Evolutionary conservation across 2,888 invertebrate genomes (phyloP).

Genomic region (Molanna angustata): DNA sequence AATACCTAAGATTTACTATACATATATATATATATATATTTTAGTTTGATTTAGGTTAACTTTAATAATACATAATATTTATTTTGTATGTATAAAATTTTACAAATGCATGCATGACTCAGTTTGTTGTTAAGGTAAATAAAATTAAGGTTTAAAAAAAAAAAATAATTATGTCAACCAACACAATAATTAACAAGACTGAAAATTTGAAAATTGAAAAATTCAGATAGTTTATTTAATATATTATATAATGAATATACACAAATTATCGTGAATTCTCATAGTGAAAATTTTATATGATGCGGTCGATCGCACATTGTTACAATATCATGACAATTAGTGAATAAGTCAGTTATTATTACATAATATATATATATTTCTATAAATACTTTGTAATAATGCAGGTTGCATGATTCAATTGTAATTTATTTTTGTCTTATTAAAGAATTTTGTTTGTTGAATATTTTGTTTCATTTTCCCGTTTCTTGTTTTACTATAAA

Average conservation of each 20-base stretch:
- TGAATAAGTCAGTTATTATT: slow-evolving; percentile 45
- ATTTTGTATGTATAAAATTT: slow-evolving; percentile 30
- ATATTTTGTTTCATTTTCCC: not conserved
- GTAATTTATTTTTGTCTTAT: slow-evolving; percentile 53
- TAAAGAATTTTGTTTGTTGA: slow-evolving; percentile 43
- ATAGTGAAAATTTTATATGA: not conserved
- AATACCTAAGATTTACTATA: slow-evolving; percentile 31
- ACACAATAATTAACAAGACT: slow-evolving; percentile 31
- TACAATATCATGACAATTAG: slow-evolving; percentile 58
- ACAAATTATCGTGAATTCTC: slow-evolving; percentile 22
- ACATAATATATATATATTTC: slow-evolving; percentile 41
- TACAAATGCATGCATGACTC: slow-evolving; percentile 32
- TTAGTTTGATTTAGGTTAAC: slow-evolving; percentile 24
- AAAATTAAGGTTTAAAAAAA: slow-evolving; percentile 13
- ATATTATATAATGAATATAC: slow-evolving; percentile 19
- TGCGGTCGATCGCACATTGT: slow-evolving; percentile 36
- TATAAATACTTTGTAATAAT: slow-evolving; percentile 37
- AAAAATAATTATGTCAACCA: slow-evolving; percentile 24
- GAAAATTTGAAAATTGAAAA: slow-evolving; percentile 25
- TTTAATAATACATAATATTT: slow-evolving; percentile 24
- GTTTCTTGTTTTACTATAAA: not conserved
- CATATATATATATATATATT: too few relatives aligned
- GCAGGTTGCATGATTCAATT: slow-evolving; percentile 21
- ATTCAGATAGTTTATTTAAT: slow-evolving; percentile 20
- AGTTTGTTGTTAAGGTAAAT: slow-evolving; percentile 24